Evolutionary conservation across 2,888 invertebrate genomes (phyloP).

Genomic region (Cephus pulcher): DNA sequence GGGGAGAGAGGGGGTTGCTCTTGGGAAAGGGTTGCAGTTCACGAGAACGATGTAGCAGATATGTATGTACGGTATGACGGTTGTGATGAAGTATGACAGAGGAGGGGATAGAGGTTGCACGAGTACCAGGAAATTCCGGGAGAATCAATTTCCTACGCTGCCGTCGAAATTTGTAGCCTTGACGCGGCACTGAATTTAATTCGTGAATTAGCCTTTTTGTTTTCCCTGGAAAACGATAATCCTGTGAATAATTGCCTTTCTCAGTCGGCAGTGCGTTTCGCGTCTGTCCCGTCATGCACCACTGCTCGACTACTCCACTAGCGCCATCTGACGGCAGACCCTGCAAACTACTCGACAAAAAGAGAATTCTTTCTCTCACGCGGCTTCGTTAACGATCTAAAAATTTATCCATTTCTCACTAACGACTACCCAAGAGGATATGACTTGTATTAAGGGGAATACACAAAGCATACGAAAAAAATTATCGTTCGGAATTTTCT

Average conservation of each 20-base stretch:
- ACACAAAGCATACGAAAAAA: too few relatives aligned
- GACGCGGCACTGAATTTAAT: conserved; percentile 42
- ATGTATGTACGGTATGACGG: background rate
- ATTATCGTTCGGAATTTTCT: background rate
- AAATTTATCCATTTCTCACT: background rate
- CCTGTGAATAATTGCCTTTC: conserved; percentile 33
- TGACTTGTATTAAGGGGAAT: too few relatives aligned
- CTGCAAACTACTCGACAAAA: background rate
- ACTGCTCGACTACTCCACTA: background rate
- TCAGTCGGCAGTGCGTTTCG: background rate
- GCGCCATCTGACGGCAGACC: background rate
- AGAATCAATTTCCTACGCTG: conserved; percentile 44
- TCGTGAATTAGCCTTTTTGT: conserved; percentile 4
- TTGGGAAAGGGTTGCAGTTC: background rate
- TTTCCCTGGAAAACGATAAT: conserved; percentile 14
- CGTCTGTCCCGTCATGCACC: background rate
- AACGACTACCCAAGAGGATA: background rate
- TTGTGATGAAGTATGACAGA: background rate
- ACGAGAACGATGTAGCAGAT: background rate
- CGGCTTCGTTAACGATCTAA: background rate
- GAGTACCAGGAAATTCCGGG: conserved; percentile 35
- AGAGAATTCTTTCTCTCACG: background rate
- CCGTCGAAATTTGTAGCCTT: conserved; percentile 28
- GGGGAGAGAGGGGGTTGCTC: background rate
- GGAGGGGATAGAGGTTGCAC: background rate